Evolutionary conservation across 1,140 invertebrate species (phyloP).

Genomic region (Heliconius congener): DNA sequence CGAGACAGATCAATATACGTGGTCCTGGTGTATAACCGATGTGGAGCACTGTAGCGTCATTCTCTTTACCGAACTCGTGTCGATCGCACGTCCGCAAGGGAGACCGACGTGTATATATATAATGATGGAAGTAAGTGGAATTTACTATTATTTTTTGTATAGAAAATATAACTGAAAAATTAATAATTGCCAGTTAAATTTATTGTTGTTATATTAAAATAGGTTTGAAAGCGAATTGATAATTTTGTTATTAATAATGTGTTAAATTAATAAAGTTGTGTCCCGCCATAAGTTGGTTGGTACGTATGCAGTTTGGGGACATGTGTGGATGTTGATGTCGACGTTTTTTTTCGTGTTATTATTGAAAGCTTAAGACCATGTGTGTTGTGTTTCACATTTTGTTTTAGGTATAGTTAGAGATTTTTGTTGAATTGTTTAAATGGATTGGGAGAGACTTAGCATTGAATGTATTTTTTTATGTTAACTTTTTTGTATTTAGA

Average conservation of each 20-base stretch:
- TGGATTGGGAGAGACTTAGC: background rate
- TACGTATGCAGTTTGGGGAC: background rate
- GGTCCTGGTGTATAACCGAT: background rate
- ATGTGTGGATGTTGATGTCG: background rate
- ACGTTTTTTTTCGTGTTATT: background rate
- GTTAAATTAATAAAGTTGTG: background rate
- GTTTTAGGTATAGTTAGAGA: background rate
- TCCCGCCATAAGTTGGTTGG: background rate
- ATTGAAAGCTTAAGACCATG: too few relatives aligned
- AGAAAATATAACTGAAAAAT: background rate
- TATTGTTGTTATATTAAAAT: background rate
- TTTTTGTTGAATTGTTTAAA: background rate
- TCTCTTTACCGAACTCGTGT: background rate
- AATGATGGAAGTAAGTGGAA: background rate
- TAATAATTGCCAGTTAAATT: background rate
- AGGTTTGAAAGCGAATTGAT: background rate
- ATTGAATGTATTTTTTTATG: background rate
- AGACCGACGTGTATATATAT: background rate
- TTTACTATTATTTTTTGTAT: background rate
- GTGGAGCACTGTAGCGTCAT: background rate
- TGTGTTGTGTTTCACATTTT: too few relatives aligned
- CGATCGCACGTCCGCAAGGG: background rate
- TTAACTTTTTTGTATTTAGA: background rate
- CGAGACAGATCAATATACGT: slow-evolving; percentile 11
- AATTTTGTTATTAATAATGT: background rate